These are phyloP conservation scores for Drepana falcataria DNA, from an alignment of 2,888 invertebrate species.

Conservation along the genomic window DNA sequence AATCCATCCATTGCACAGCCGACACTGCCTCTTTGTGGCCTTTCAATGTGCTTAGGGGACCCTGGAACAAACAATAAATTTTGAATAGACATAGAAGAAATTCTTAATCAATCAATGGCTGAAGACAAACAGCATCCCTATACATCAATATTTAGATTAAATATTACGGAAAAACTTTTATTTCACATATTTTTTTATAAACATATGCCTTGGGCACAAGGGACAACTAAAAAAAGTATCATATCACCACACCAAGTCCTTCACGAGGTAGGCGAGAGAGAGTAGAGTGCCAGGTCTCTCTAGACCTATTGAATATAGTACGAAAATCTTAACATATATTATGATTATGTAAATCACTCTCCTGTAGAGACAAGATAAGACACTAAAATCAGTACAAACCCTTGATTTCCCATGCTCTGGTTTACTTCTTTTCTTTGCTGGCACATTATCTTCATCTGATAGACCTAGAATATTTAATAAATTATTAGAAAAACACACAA, in stretches of 20 bases:
- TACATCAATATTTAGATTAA: no score
- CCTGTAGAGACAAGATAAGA: no score
- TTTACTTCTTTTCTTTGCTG: conserved; percentile 79
- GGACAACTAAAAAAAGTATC: no score
- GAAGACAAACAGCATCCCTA: no score
- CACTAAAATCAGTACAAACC: conserved; percentile 53
- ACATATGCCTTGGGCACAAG: no score
- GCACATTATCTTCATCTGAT: conserved; percentile 77
- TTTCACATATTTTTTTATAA: no score
- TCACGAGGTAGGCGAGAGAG: no score
- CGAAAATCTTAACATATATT: neutral
- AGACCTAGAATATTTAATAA: conserved; percentile 43
- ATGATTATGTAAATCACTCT: no score
- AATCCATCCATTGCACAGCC: conserved; percentile 89
- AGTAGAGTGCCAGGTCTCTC: no score
- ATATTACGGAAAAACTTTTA: no score
- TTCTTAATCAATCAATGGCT: no score
- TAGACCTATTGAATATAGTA: neutral
- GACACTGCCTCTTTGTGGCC: conserved; percentile 96
- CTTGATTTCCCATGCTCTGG: conserved; percentile 78
- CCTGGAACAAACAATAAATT: conserved; percentile 58
- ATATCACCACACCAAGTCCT: no score
- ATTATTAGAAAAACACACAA: neutral
- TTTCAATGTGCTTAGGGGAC: conserved; percentile 90
- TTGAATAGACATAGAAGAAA: neutral